Base-by-base conservation (phyloP, 2,888 invertebrate genomes). In the Eupelmus urozonus region DNA sequence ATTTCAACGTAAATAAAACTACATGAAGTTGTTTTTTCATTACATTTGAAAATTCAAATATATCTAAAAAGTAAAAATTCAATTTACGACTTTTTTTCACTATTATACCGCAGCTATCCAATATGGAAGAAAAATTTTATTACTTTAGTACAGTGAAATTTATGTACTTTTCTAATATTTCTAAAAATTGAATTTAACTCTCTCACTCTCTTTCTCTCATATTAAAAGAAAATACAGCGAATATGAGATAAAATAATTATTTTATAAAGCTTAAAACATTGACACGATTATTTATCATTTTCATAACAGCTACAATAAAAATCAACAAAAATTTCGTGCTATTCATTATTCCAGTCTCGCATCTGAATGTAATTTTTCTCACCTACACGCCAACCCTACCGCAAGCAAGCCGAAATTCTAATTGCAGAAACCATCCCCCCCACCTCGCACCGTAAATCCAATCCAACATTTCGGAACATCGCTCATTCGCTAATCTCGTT, bases 101-200 rank as follows among this genome's bases (percentile, higher is more conserved):
- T 16, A 16, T 2, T 9, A 45, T 45, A 16, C 13, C 13, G 9
- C 9, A 45, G 13, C 45, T 45, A 9, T 45, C 13, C 45, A 16
- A 45, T 45, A 13, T 45, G 16, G 13, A 45, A 13, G 16, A 45
- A 45, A 45, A 45, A 45, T 16, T 45, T 45, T 7, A 45, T 45
- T 45, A 45, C 45, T 13, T 45, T 16, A 45, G 13, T 2, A 45
- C 13, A n/a, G 45, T 13, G 2, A 13, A 16, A 45, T 45, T 45
- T 45, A 45, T 16, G 2, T 45, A 16, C 45, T 55, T 55, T 55
- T 23, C 25, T 23, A 16, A 55, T 23, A 55, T 25, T 2, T 23
- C 25, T 55, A 55, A 55, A 55, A 23, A 18, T n/a, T 51, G 51
- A 51, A 51, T n/a, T n/a, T 49, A n/a, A 40, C 42, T 40, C 42